Percentiles rank a stretch among this genome's conserved stretches.
phyloP scores from a whole-genome alignment of 1,140 invertebrate species.

The Psilanteris sp. region DNA sequence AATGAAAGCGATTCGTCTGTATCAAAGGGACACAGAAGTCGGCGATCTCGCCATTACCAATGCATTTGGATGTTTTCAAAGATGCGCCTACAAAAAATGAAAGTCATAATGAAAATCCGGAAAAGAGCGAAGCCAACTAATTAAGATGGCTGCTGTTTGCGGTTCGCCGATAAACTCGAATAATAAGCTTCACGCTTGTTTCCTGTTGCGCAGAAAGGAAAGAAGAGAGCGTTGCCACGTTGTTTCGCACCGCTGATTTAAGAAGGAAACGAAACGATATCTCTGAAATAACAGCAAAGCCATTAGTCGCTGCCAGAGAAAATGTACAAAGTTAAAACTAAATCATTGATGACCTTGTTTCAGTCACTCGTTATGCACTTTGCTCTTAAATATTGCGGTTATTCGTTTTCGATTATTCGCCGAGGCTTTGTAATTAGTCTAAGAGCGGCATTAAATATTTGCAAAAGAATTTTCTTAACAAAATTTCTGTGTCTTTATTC shows the following conservation, averaged over 20 bases:
- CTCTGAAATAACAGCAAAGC: conserved; percentile 51
- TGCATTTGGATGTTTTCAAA: conserved; percentile 16
- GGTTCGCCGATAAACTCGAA: conserved; percentile 62
- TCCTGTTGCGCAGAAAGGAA: conserved; percentile 64
- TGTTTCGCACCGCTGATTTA: conserved; percentile 63
- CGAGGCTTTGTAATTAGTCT: too few relatives aligned
- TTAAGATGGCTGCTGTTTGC: conserved; percentile 62
- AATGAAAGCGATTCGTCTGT: conserved; percentile 1
- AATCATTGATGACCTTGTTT: conserved; percentile 28
- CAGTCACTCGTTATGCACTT: background rate
- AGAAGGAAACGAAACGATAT: conserved; percentile 63
- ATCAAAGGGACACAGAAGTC: conserved; percentile 4
- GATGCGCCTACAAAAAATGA: conserved; percentile 40
- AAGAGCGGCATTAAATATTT: too few relatives aligned
- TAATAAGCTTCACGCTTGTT: conserved; percentile 65
- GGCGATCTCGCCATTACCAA: conserved; percentile 11
- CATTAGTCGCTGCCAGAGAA: conserved; percentile 28
- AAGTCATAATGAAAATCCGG: conserved; percentile 61
- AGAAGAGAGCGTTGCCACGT: conserved; percentile 62
- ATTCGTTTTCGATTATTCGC: too few relatives aligned
- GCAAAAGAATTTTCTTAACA: too few relatives aligned
- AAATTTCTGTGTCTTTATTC: too few relatives aligned
- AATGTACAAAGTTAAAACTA: conserved; percentile 39
- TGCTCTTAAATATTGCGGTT: too few relatives aligned
- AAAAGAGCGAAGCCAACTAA: conserved; percentile 58